Conservation (phyloP, 2,797 vertebrate genomes). For the Mionectes olivaceus region DNA sequence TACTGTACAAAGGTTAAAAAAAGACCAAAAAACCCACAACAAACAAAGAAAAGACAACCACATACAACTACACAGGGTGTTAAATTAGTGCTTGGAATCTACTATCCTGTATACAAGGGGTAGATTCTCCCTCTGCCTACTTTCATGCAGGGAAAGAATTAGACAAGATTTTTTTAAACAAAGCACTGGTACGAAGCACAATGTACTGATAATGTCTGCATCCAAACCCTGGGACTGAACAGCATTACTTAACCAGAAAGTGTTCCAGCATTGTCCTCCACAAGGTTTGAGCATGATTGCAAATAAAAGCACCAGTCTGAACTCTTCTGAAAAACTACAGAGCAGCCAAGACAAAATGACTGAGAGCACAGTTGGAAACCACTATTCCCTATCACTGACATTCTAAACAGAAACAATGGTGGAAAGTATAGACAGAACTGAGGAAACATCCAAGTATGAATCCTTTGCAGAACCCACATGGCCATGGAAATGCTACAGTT, state of each 20-base stretch:
- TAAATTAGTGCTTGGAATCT: not conserved
- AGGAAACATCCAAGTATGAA: not conserved
- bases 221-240: not conserved
- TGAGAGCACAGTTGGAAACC: not conserved
- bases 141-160: not conserved
- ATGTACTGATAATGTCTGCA: not conserved
- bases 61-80: not conserved
- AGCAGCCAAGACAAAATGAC: not conserved
- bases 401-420: not conserved
- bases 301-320: not conserved
- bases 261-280: not conserved
- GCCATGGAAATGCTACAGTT: not conserved
- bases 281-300: not conserved
- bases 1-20: not conserved
- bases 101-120: not conserved
- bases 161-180: not conserved
- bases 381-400: not conserved
- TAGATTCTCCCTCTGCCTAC: not conserved
- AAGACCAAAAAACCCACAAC: not conserved
- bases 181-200: not conserved
- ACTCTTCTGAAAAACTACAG: not conserved
- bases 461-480: not conserved
- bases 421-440: not conserved
- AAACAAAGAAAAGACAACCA: not conserved
- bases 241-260: not conserved